Evolutionary conservation across 2,888 invertebrate genomes (phyloP).

Genomic region (Acanthosepion pharaonis): DNA sequence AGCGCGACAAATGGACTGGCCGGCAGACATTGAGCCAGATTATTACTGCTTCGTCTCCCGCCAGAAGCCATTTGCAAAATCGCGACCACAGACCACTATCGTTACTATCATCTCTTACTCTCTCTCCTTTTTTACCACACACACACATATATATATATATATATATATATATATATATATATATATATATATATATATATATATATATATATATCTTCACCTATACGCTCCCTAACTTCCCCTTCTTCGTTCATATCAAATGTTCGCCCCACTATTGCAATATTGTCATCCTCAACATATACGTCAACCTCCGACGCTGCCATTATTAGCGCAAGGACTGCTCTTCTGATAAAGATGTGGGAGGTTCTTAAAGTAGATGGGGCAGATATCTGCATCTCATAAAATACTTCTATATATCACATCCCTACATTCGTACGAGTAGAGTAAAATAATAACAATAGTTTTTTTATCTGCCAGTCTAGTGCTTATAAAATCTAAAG

Average conservation of each 20-base stretch:
- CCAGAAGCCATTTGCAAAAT: slow-evolving; percentile 6
- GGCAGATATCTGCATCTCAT: neutral
- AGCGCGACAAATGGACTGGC: slow-evolving; percentile 10
- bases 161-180: neutral
- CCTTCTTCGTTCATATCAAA: neutral
- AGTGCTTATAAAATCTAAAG: neutral
- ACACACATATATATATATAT: neutral
- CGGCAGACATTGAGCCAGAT: neutral
- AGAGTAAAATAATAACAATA: neutral
- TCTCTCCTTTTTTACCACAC: neutral
- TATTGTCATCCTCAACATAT: neutral
- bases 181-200: neutral
- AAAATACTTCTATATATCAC: neutral
- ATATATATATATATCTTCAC: neutral
- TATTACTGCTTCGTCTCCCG: slow-evolving; percentile 33
- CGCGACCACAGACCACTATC: neutral
- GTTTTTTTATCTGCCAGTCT: neutral
- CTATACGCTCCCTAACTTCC: neutral
- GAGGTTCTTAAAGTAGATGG: slow-evolving; percentile 33
- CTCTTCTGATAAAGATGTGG: slow-evolving; percentile 1
- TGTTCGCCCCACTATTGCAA: neutral
- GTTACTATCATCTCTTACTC: neutral
- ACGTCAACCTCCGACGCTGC: neutral
- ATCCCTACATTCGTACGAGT: neutral
- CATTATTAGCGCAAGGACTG: neutral